phyloP scores from a whole-genome alignment of 2,113 vertebrate species.

The Ammodytes dubius region DNA sequence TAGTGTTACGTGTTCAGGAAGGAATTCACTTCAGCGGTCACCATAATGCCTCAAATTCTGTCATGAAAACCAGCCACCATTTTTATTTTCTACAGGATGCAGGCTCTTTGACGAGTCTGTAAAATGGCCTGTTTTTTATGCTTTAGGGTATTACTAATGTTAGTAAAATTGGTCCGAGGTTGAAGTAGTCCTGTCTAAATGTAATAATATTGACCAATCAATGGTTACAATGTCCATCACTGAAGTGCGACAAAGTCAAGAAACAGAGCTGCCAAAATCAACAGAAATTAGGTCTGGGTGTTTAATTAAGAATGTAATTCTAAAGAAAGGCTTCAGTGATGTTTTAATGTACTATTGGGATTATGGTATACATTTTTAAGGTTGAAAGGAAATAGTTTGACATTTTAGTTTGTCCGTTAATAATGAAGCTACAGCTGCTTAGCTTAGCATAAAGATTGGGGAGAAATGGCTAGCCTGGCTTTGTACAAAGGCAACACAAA shows the following conservation, averaged over 20 bases:
- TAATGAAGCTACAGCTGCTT: conserved; percentile 6
- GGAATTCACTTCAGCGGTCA: conserved; percentile 71
- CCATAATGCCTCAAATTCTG: conserved; percentile 76
- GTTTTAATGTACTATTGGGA: conserved; percentile 18
- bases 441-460: conserved; percentile 12
- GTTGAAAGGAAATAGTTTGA: not conserved
- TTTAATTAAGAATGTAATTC: conserved; percentile 22
- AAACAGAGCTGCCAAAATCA: conserved; percentile 55
- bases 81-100: conserved; percentile 35
- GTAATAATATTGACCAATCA: conserved; percentile 35
- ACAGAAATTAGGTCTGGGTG: not conserved
- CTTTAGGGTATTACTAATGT: conserved; percentile 38
- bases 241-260: conserved; percentile 31
- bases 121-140: conserved; percentile 41
- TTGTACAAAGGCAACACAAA: not conserved
- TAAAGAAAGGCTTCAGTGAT: conserved; percentile 7
- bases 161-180: conserved; percentile 39
- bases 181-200: conserved; percentile 41
- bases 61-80: conserved; percentile 73
- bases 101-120: conserved; percentile 5
- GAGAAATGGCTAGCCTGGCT: not conserved
- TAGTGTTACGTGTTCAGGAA: conserved; percentile 31
- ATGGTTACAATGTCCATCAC: conserved; percentile 23
- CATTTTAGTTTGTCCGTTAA: conserved; percentile 7
- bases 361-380: not conserved